Conservation (phyloP, 2,113 vertebrate species). For the Atlantisia rogersi region DNA sequence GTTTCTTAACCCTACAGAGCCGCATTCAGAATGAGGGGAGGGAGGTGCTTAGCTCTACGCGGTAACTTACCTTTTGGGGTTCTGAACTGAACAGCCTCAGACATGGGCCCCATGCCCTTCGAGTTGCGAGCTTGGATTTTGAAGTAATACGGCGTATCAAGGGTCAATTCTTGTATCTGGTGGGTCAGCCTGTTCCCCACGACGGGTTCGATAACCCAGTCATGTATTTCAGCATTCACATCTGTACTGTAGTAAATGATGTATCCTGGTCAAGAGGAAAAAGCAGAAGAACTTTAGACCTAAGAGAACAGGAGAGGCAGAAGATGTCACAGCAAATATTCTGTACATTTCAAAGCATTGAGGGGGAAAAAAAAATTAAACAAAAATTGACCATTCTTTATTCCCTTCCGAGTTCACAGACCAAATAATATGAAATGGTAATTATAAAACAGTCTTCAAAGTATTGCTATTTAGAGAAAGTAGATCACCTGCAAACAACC, state of each 20-base stretch:
- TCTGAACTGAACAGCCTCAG: constrained; percentile 94
- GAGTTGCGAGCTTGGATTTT: constrained; percentile 98
- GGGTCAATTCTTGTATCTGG: constrained; percentile 96
- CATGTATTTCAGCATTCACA: constrained; percentile 94
- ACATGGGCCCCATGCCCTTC: constrained; percentile 99
- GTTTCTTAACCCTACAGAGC: not conserved
- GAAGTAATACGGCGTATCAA: constrained; percentile 97
- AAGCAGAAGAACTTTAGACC: not conserved
- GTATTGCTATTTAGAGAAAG: not conserved
- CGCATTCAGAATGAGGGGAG: not conserved
- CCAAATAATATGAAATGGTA: not conserved
- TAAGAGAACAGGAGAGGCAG: no score
- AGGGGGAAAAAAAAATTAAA: not conserved
- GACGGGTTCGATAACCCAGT: constrained; percentile 98
- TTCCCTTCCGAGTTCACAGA: not conserved
- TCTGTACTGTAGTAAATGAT: constrained; percentile 99
- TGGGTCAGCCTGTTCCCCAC: constrained; percentile 96
- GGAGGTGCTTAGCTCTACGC: fast-evolving
- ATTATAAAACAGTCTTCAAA: not conserved
- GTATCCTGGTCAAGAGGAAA: constrained; percentile 81
- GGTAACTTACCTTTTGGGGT: constrained; percentile 89
- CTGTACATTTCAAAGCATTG: no score
- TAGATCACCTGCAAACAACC: not conserved
- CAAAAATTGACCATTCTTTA: not conserved
- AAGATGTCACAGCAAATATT: no score